Evolutionary conservation across 2,797 vertebrate species (phyloP), one percentile per base, ranked within the genome.

Genomic region (Eospalax fontanierii): DNA sequence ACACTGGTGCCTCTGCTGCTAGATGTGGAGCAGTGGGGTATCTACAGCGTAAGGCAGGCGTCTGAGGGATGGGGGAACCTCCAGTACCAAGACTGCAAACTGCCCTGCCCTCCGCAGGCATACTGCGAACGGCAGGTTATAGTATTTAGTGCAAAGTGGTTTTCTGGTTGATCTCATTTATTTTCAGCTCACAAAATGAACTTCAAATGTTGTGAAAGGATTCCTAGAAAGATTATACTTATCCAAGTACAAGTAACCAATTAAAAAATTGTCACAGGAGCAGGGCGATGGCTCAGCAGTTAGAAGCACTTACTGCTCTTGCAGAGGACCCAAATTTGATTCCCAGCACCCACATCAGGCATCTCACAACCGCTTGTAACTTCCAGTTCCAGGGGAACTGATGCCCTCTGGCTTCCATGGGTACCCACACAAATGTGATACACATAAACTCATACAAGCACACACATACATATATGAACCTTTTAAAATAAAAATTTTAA

Each of bases 121-220:
- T 43, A 66, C 89, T 46, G 33, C 68, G 82, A 96, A 92, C 2
- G 90, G 75, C 87, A 73, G 89, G 85, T 78, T 30, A 33, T 0
- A 3, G 66, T 21, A 35, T 21, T n/a, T 18, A 19, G 50, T 18
- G 6, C 66, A 30, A 40, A 68, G 74, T 16, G 18, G 24, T 4
- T 54, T 79, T 35, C 15, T 4, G 40, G 22, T 21, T 35, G 33
- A 93, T 5, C 63, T 91, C 68, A 9, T 3, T 66, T 74, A 59
- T 66, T 89, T 74, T 81, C 33, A 80, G 59, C 18, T 89, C 63
- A 83, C 59, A 89, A 43, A 66, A 70, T 0, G 22, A 46, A 95
- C 50, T 78, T 93, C 59, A 92, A 78, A 83, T 38, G 54, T 82
- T 0, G 9, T 33, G 70, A 57, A 90, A 68, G 2, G 2, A 78